Percentiles rank a stretch among this genome's conserved stretches.
These are phyloP conservation scores for Mirza zaza DNA, from an alignment of 2,113 vertebrate genomes.

Conservation along the genomic window DNA sequence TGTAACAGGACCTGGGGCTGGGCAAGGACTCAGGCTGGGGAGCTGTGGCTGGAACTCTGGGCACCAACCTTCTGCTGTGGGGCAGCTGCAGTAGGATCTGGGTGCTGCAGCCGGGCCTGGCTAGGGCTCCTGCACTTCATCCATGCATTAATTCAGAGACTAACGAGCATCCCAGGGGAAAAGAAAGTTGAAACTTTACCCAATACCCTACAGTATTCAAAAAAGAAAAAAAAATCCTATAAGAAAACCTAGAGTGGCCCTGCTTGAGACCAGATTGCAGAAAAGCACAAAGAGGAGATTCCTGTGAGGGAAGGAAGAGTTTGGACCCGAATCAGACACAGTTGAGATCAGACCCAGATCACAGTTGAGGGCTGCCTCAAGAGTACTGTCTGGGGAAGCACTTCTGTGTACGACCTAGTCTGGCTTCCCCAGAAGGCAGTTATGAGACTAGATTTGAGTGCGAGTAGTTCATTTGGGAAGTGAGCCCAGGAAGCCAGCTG, in stretches of 20 bases:
- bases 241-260: rapidly evolving
- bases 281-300: background rate
- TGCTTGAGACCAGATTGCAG: background rate
- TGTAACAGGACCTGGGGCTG: rapidly evolving
- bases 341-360: background rate
- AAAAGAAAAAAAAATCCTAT: background rate
- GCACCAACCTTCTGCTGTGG: background rate
- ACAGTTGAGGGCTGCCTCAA: background rate
- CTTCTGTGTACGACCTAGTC: background rate
- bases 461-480: background rate
- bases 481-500: background rate
- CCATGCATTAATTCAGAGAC: background rate
- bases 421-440: background rate
- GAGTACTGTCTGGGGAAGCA: background rate
- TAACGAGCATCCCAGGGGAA: background rate
- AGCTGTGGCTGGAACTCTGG: no score
- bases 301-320: background rate
- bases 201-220: background rate
- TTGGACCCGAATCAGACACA: background rate
- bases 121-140: background rate
- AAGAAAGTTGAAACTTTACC: background rate
- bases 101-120: rapidly evolving
- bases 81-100: background rate
- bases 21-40: rapidly evolving
- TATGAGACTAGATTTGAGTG: background rate